Percentiles rank a stretch among this genome's conserved stretches.
These are phyloP conservation scores for Spongilla lacustris DNA, from an alignment of 37 sponge, comb jelly and placozoan genomes.

Conservation along the genomic window DNA sequence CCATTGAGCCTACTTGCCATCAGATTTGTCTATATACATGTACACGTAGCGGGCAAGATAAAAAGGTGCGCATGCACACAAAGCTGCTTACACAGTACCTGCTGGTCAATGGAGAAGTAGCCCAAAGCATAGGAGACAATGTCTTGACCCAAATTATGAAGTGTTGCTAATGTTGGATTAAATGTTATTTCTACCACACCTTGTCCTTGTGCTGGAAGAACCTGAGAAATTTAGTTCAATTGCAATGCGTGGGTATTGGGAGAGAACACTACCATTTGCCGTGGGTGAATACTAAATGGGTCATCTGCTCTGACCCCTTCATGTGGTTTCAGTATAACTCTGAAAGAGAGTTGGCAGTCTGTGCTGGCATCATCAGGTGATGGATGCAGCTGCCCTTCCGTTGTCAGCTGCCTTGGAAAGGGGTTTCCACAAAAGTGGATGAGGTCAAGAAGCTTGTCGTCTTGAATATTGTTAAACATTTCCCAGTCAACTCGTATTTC, in stretches of 20 bases:
- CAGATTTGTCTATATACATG: background rate
- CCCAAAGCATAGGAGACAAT: constrained; percentile 54
- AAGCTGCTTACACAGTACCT: constrained; percentile 11
- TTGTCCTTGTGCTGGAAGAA: constrained; percentile 55
- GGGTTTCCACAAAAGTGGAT: constrained; percentile 50
- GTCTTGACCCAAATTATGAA: background rate
- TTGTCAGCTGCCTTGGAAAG: constrained; percentile 18
- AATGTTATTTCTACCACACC: constrained; percentile 39
- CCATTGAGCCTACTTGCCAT: constrained; percentile 20
- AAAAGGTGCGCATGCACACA: no score
- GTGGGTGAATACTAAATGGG: constrained; percentile 58
- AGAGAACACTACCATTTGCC: constrained; percentile 27
- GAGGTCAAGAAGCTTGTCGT: constrained; percentile 69
- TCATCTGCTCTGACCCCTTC: constrained; percentile 41
- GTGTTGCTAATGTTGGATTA: constrained; percentile 12
- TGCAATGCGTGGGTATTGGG: background rate
- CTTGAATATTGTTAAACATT: constrained; percentile 40
- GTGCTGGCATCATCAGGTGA: background rate
- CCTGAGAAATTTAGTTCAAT: constrained; percentile 16
- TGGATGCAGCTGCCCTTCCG: background rate
- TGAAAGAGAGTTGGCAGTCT: background rate
- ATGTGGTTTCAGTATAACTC: constrained; percentile 41
- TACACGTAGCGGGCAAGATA: background rate
- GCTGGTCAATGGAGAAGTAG: constrained; percentile 53
- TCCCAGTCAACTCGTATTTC: constrained; percentile 68